Evolutionary conservation across 37 sponge, comb jelly and placozoan species (phyloP), one percentile per base, ranked within the genome.

Genomic region (Aplysina aerophoba): DNA sequence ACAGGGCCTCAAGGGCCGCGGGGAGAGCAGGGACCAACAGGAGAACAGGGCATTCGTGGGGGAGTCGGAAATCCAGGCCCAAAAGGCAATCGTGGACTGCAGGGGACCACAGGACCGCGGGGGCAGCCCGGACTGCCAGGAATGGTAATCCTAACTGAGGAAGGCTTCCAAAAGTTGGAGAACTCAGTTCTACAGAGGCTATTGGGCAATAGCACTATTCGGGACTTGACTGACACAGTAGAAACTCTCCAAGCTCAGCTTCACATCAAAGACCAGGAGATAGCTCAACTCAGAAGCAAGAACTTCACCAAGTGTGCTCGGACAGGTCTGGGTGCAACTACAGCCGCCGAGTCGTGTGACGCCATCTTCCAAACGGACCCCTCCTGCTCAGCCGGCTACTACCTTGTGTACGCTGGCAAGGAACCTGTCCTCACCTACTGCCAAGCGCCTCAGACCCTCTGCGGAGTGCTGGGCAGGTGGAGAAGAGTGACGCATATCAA

Each of bases 341-440:
- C 50, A 44, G 50, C 50, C 2, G 78, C 78, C 5, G n/a, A 41
- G n/a, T 75, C 78, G 20, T 75, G 78, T 75, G 24, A 75, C 24
- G 78, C 37, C 54, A 75, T 75, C 41, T 75, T 75, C 54, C 21
- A 40, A 75, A 24, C 78, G 1, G 78, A 75, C 78, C 78, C 33
- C 21, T 40, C 78, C 37, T 75, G 78, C 40, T 24, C 40, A 14
- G 8, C 78, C 3, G 78, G 78, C 33, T 75, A 75, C 53, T 75
- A 75, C 78, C 24, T 75, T 11, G 39, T 75, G 44, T 21, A 17
- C 25, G 24, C 39, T 0, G 78, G 53, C 21, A 14, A 19, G 53
- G 31, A 36, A 24, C 78, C 78, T 36, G 37, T 36, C 40, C 78
- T 75, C 54, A 75, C 78, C 54, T 75, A 75, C 78, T 75, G 78